These are phyloP conservation scores for Anthopleura xanthogrammica DNA, from an alignment of 92 coral and sea anemone genomes.

Conservation along the genomic window DNA sequence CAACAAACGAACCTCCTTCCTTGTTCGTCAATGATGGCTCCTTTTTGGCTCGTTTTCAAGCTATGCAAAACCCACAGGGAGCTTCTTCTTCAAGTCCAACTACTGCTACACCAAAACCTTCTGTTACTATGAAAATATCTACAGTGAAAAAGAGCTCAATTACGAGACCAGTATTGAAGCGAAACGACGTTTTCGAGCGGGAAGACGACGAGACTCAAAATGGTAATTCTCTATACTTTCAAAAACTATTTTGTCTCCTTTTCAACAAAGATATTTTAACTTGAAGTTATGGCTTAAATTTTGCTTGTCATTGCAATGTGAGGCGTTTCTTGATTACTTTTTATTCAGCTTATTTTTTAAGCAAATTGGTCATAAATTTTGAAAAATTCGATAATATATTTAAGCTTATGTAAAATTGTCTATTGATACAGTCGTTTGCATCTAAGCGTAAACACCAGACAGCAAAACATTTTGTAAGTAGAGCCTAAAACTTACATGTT, in stretches of 20 bases:
- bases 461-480: no score
- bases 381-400: no score
- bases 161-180: slow-evolving; percentile 51
- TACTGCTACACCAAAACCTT: slow-evolving; percentile 41
- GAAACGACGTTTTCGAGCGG: slow-evolving; percentile 78
- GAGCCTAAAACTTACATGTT: no score
- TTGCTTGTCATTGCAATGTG: no score
- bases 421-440: no score
- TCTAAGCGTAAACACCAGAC: no score
- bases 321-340: no score
- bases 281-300: no score
- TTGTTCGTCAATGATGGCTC: slow-evolving; percentile 94
- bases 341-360: no score
- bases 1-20: slow-evolving; percentile 31
- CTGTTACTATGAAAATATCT: slow-evolving; percentile 84
- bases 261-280: neutral
- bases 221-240: slow-evolving; percentile 56
- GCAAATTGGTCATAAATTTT: no score
- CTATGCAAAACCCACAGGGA: slow-evolving; percentile 77
- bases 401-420: no score
- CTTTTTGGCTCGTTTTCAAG: slow-evolving; percentile 96
- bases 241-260: neutral
- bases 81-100: slow-evolving; percentile 18
- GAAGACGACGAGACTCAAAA: slow-evolving; percentile 64
- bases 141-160: slow-evolving; percentile 70